Evolutionary conservation across 2,113 vertebrate species (phyloP), one percentile per base, ranked within the genome.

Genomic region (Petroica traversi): DNA sequence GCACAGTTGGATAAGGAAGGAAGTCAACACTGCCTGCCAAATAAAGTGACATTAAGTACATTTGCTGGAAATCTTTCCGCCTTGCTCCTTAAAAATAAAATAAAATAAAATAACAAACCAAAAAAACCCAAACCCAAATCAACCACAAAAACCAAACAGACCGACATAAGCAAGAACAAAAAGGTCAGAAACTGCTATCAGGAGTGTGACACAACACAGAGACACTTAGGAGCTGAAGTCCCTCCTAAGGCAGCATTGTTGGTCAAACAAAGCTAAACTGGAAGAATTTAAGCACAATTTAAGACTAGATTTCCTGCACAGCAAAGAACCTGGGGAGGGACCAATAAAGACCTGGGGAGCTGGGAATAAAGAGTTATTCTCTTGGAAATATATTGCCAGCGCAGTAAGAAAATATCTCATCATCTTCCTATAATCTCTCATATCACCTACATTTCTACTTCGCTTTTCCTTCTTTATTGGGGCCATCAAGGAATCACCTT

Each of bases 1-100:
- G 46, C 73, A 69, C 83, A 94, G 87, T 72, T 92, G 80, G 76
- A 80, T 71, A 76, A 91, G 80, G 85, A 94, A 94, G 78, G 68
- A 94, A 95, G 66, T 92, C 87, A 91, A 57, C 24, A 20, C 3
- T 62, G 54, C 80, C 62, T 83, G 88, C 79, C 88, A 91, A 92
- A 85, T 51, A 89, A 80, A 88, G 66, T 57, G 85, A 92, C 64
- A 91, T 72, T 75, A 92, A 95, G 58, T 75, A 80, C 43, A 85
- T 72, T 85, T 93, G 66, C 78, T 93, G 80, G 67, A 94, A 93
- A 93, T 75, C 69, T 26, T 84, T 71, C 63, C 19, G 49, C 55
- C 29, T 72, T 75, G 26, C 59, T 91, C 48, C 55, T 95, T 64
- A 58, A 85, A 68, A 58, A 48, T 13, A 4, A 46, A 52, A 66